Conservation (phyloP, 2,888 invertebrate species). For the Junonia oenone region DNA sequence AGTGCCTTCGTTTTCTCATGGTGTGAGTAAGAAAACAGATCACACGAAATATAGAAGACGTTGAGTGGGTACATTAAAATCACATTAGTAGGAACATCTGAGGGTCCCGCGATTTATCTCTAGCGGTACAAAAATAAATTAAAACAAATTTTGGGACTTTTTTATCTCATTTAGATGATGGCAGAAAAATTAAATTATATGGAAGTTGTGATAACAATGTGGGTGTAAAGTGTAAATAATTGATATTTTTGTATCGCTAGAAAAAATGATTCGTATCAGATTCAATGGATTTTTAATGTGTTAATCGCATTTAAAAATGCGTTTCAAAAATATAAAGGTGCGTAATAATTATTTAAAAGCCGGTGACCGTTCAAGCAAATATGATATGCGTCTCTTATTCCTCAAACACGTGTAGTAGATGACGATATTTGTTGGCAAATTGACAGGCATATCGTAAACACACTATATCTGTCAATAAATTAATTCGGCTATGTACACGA, state of each 20-base stretch:
- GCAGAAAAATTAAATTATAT: conserved; percentile 65
- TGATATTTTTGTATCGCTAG: not conserved
- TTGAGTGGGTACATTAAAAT: conserved; percentile 74
- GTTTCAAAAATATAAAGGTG: not conserved
- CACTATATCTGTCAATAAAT: conserved; percentile 10
- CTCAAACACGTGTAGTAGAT: not conserved
- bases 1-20: conserved; percentile 1
- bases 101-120: conserved; percentile 66
- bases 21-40: conserved; percentile 43
- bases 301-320: no score
- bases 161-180: conserved; percentile 52
- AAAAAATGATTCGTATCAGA: no score
- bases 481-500: conserved; percentile 6
- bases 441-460: not conserved
- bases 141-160: conserved; percentile 43
- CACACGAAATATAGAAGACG: conserved; percentile 63
- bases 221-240: not conserved
- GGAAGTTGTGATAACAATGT: conserved; percentile 57
- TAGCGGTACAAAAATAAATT: conserved; percentile 64
- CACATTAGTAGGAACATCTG: conserved; percentile 72
- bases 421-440: not conserved
- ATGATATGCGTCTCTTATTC: not conserved
- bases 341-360: not conserved
- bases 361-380: not conserved
- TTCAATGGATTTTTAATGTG: not conserved